Conservation (phyloP, 92 coral and sea anemone genomes). For the Porites divaricata region DNA sequence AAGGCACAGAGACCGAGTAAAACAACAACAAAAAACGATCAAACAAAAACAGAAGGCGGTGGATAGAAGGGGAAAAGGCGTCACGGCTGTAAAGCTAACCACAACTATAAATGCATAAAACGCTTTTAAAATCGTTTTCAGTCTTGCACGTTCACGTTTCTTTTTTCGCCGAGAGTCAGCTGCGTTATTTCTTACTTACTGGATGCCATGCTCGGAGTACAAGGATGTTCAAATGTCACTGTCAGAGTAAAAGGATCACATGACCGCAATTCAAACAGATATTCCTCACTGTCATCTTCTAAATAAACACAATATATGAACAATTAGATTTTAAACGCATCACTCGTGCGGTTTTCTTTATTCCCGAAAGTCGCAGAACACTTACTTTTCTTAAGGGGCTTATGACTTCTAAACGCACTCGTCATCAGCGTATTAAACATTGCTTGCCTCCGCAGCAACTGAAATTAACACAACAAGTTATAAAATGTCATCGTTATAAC, state of each 20-base stretch:
- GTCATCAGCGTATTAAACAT: slow-evolving; percentile 88
- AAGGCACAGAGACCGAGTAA: no score
- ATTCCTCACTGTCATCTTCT: slow-evolving; percentile 67
- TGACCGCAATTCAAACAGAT: slow-evolving; percentile 81
- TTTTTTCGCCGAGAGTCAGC: no score
- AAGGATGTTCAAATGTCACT: slow-evolving; percentile 93
- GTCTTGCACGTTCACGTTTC: no score
- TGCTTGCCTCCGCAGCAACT: slow-evolving; percentile 91
- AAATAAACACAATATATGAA: not conserved
- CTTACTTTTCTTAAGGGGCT: slow-evolving; percentile 78
- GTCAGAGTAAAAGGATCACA: slow-evolving; percentile 88
- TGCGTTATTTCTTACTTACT: slow-evolving; percentile 55
- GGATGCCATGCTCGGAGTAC: slow-evolving; percentile 89
- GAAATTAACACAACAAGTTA: not conserved
- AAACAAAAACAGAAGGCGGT: not conserved
- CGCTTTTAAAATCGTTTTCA: no score
- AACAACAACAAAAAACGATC: no score
- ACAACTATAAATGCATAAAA: no score
- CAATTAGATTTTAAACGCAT: not conserved
- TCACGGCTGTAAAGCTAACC: not conserved
- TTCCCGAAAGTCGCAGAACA: not conserved
- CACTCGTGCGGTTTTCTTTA: not conserved
- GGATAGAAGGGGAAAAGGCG: not conserved
- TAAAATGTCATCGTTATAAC: no score
- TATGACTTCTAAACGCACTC: slow-evolving; percentile 80